Conservation (phyloP, 2,113 vertebrate species). For the Lasiurus borealis region DNA sequence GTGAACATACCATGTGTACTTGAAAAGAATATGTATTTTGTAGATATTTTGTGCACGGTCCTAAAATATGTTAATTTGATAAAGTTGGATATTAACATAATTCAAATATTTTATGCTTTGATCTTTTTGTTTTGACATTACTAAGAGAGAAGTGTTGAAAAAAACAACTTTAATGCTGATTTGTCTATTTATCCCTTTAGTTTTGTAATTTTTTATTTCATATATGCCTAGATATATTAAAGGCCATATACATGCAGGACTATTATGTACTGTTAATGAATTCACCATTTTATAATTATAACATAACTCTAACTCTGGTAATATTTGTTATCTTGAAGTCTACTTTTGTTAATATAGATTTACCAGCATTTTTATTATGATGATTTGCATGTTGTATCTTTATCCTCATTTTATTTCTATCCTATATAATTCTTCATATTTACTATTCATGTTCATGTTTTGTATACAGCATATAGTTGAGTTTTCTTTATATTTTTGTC, state of each 20-base stretch:
- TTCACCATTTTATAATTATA: not conserved
- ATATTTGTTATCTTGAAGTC: not conserved
- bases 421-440: not conserved
- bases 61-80: conserved; percentile 30
- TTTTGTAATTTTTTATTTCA: not conserved
- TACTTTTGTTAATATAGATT: not conserved
- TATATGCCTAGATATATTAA: not conserved
- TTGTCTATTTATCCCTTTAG: not conserved
- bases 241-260: not conserved
- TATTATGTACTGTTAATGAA: not conserved
- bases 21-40: not conserved
- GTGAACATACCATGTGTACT: not conserved
- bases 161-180: not conserved
- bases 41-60: not conserved
- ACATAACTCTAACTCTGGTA: not conserved
- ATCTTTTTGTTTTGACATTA: not conserved
- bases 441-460: not conserved
- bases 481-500: not conserved
- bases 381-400: conserved; percentile 2
- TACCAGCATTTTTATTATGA: not conserved
- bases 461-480: not conserved
- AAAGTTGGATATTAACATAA: not conserved
- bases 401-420: conserved; percentile 1
- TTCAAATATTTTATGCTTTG: conserved; percentile 18
- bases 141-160: not conserved